Evolutionary conservation across 1,140 invertebrate species (phyloP), one percentile per base, ranked within the genome.

Genomic region (Psilanteris sp.): DNA sequence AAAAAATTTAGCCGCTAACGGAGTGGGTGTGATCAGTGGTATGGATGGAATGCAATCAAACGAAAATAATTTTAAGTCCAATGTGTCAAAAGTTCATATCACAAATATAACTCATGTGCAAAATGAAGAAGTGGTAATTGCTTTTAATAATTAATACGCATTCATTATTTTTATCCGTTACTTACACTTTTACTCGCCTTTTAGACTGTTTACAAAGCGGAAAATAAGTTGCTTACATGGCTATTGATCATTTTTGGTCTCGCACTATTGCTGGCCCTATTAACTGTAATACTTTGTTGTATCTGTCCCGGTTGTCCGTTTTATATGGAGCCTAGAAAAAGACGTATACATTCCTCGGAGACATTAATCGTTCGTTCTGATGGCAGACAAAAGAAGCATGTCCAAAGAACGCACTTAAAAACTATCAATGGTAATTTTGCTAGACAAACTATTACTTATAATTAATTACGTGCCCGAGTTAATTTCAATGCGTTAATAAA

Each of bases 221-320:
- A 94, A 83, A 94, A 93, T 77, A 91, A 92, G 62, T 83, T 93
- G 16, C 84, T 95, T 0, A 91, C 93, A 70, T 95, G 94, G 94
- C 76, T 95, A 9, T 85, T 96, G 11, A 92, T 96, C 44, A 82
- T 95, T 7, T 82, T 96, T 44, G 92, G 93, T 29, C 87, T 95
- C 5, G 81, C 95, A 20, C 90, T 95, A 34, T 89, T 94, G 0
- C 55, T 94, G 9, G 91, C 93, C n/a, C 90, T 94, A 22, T 84
- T 94, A 26, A 89, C 92, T 16, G 83, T 95, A 22, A 91, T 95
- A 41, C 89, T 93, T 13, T 96, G 95, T 84, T 96, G 94, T 79
- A 92, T 95, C 46, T 95, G 94, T 81, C 91, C 93, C 73, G 92
- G 92, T 70, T 96, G 95, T 87, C 94, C 94, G 1, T 90, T 94